A percentile compares a stretch with the other conserved stretches of the same genome.
Evolutionary conservation across 2,113 vertebrate species (phyloP).

Genomic region (Gavia stellata): DNA sequence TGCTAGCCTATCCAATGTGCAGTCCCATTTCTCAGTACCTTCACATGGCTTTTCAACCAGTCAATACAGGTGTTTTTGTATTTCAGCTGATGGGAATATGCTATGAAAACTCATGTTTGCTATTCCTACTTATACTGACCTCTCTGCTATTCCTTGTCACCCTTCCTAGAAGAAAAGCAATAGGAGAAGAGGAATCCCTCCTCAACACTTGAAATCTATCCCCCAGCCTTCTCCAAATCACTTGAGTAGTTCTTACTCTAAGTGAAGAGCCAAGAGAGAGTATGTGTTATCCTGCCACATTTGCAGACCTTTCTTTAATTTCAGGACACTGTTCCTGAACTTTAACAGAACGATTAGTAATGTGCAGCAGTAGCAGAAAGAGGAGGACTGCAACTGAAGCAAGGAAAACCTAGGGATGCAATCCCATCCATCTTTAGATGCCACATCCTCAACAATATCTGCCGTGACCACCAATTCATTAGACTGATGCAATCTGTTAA

Average conservation of each 20-base stretch:
- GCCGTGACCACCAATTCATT: slow-evolving; percentile 20
- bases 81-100: neutral
- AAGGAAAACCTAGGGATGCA: neutral
- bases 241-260: neutral
- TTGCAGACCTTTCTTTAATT: neutral
- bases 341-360: neutral
- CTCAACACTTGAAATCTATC: neutral
- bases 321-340: neutral
- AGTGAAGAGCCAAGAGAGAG: neutral
- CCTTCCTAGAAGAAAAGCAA: neutral
- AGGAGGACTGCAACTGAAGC: neutral
- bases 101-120: neutral
- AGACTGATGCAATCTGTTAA: neutral
- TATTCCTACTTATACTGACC: neutral
- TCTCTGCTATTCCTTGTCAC: neutral
- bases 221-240: neutral
- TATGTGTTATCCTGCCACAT: neutral
- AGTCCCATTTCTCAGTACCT: neutral
- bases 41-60: neutral
- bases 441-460: neutral
- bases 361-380: neutral
- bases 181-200: neutral
- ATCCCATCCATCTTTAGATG: neutral
- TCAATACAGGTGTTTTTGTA: neutral
- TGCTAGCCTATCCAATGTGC: neutral